Percentiles rank a stretch among this genome's conserved stretches.
phyloP scores from a whole-genome alignment of 2,888 invertebrate species.

The Allophyes oxyacanthae region DNA sequence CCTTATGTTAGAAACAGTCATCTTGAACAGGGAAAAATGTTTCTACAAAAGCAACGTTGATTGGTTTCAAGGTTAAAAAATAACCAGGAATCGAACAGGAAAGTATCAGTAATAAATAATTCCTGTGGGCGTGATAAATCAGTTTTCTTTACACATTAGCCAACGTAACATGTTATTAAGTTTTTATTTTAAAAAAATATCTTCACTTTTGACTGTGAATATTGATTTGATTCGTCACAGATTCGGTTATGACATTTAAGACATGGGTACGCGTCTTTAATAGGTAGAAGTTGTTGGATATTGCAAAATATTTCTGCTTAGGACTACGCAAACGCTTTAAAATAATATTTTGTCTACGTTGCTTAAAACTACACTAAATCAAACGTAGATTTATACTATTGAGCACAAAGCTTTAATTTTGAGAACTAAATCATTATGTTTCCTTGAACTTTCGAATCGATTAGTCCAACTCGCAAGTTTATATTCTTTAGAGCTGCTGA shows the following conservation, averaged over 20 bases:
- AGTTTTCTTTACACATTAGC: too few relatives aligned
- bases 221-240: slow-evolving; percentile 25
- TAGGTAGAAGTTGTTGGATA: slow-evolving; percentile 8
- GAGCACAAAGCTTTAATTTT: too few relatives aligned
- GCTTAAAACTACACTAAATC: too few relatives aligned
- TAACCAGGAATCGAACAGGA: slow-evolving; percentile 17
- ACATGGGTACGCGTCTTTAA: neutral
- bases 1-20: too few relatives aligned
- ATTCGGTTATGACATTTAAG: slow-evolving; percentile 1
- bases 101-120: too few relatives aligned
- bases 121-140: too few relatives aligned
- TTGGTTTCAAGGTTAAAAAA: slow-evolving; percentile 13
- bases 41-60: too few relatives aligned
- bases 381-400: too few relatives aligned
- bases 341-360: too few relatives aligned
- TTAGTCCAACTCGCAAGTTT: slow-evolving; percentile 10
- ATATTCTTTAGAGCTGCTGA: slow-evolving; percentile 2
- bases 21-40: too few relatives aligned
- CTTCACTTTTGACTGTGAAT: slow-evolving; percentile 9
- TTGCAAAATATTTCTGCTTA: neutral
- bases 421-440: neutral
- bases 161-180: neutral
- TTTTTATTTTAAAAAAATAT: neutral
- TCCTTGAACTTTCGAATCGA: slow-evolving; percentile 44
- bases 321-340: too few relatives aligned